These are phyloP conservation scores for Myanophis thanlyinensis DNA, from an alignment of 2,113 vertebrate genomes.

Conservation along the genomic window DNA sequence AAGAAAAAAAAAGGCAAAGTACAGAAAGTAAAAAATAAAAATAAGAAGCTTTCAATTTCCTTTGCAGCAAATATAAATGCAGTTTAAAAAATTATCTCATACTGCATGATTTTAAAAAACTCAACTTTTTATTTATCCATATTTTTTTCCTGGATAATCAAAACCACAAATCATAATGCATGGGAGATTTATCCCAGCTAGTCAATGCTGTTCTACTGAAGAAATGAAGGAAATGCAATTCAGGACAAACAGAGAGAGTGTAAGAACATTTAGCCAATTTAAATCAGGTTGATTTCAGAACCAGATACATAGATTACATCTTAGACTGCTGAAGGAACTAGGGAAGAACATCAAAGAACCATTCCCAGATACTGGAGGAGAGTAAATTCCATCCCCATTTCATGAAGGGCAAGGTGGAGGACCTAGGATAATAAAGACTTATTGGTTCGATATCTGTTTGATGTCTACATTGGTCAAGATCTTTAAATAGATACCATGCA, in stretches of 20 bases:
- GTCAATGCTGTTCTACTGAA: neutral
- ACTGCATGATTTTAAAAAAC: neutral
- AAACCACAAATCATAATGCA: neutral
- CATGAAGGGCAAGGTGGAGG: neutral
- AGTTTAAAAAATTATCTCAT: neutral
- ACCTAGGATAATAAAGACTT: neutral
- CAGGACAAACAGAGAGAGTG: neutral
- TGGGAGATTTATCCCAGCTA: neutral
- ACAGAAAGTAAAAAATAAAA: neutral
- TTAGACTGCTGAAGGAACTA: neutral
- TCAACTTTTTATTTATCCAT: neutral
- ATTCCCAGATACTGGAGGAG: neutral
- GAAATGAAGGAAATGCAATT: neutral
- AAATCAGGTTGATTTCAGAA: neutral
- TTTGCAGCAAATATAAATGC: neutral
- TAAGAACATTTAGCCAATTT: neutral
- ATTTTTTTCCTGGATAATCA: neutral
- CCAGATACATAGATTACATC: neutral
- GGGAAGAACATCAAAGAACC: neutral
- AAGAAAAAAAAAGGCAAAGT: neutral
- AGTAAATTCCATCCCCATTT: neutral
- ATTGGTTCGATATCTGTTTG: neutral
- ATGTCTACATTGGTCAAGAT: neutral
- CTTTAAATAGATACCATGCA: neutral
- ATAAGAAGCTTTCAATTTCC: neutral